Evolutionary conservation across 2,888 invertebrate species (phyloP).

Genomic region (Unio delphinus): DNA sequence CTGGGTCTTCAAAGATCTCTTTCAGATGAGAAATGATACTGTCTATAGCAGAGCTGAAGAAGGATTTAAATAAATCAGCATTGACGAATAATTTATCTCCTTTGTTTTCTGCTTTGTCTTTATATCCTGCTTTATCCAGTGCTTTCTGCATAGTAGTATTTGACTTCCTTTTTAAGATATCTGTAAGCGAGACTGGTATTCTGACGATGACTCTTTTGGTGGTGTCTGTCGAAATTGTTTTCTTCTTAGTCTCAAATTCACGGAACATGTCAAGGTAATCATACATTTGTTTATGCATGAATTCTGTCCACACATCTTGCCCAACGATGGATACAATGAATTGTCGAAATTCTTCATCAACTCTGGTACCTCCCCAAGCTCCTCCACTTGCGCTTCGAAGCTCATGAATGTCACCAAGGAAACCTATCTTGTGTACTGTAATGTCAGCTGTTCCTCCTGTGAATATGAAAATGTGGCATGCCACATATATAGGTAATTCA

Average conservation of each 20-base stretch:
- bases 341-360: conserved; percentile 11
- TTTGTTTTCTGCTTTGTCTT: conserved; percentile 7
- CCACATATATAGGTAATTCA: no score
- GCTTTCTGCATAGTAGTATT: conserved; percentile 10
- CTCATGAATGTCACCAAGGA: conserved; percentile 9
- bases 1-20: conserved; percentile 7
- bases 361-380: conserved; percentile 17
- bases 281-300: conserved; percentile 5
- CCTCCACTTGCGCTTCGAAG: conserved; percentile 14
- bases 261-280: conserved; percentile 13
- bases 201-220: conserved; percentile 8
- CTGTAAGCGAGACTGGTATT: conserved; percentile 7
- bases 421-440: conserved; percentile 12
- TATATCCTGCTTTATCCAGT: conserved; percentile 7
- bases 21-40: conserved; percentile 8
- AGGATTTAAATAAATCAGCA: conserved; percentile 6
- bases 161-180: conserved; percentile 4
- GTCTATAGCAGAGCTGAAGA: conserved; percentile 8
- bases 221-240: conserved; percentile 7
- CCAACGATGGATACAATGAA: conserved; percentile 15
- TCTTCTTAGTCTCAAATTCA: conserved; percentile 13
- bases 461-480: neutral
- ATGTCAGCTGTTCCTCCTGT: conserved; percentile 19
- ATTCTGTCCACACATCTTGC: conserved; percentile 9
- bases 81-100: conserved; percentile 13